phyloP scores from a whole-genome alignment of 2,888 invertebrate genomes.

The Stegophylla sp. region DNA sequence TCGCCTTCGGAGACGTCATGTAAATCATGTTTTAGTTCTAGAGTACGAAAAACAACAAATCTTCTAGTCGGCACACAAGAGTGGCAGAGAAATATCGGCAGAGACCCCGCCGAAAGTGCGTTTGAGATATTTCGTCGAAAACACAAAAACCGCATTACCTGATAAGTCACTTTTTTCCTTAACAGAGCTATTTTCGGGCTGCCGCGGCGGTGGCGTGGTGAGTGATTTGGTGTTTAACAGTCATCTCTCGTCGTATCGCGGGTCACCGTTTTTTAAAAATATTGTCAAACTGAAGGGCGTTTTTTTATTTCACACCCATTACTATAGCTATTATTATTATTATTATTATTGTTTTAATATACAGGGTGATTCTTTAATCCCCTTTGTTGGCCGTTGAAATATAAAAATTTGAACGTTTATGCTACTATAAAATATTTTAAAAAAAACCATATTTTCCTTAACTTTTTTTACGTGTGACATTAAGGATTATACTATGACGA shows the following conservation, averaged over 20 bases:
- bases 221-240: conserved; percentile 26
- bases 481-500: too few species aligned
- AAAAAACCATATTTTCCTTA: too few species aligned
- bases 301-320: neutral
- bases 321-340: too few species aligned
- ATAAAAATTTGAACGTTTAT: too few species aligned
- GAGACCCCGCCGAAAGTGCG: neutral
- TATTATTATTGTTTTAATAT: too few species aligned
- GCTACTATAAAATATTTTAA: too few species aligned
- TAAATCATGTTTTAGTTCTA: conserved; percentile 27
- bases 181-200: conserved; percentile 16
- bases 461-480: too few species aligned
- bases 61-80: neutral
- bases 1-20: neutral
- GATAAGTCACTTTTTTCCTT: conserved; percentile 35
- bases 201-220: neutral
- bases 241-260: conserved; percentile 1
- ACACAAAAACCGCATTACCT: conserved; percentile 37
- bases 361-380: too few species aligned
- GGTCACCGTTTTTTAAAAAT: neutral
- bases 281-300: neutral
- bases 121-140: conserved; percentile 4
- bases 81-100: conserved; percentile 4
- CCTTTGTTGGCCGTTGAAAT: too few species aligned
- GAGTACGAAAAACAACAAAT: conserved; percentile 36